Evolutionary conservation across 2,113 vertebrate genomes (phyloP).

Genomic region (Poecile atricapillus): DNA sequence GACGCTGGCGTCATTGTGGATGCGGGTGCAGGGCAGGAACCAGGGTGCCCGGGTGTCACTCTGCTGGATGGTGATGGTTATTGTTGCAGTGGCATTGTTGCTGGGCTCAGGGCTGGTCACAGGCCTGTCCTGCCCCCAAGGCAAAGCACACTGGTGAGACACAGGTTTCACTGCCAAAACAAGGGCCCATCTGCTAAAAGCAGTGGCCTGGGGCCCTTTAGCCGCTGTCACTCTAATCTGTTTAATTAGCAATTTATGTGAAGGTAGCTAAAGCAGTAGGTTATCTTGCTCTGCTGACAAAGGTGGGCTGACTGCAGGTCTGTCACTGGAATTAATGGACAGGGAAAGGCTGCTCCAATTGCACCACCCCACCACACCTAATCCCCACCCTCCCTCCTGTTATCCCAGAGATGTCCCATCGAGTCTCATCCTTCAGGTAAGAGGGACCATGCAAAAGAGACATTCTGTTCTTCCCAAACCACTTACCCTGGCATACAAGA

Average conservation of each 20-base stretch:
- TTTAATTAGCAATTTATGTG: neutral
- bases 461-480: neutral
- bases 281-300: neutral
- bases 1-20: constrained; percentile 41
- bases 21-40: constrained; percentile 81
- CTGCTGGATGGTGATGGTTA: constrained; percentile 74
- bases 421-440: neutral
- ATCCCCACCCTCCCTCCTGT: neutral
- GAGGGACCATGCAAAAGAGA: neutral
- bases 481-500: constrained; percentile 80
- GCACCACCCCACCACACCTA: accelerated
- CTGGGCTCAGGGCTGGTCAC: neutral
- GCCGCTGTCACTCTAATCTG: neutral
- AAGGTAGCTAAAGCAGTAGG: neutral
- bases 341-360: neutral
- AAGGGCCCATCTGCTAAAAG: neutral
- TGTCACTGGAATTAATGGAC: neutral
- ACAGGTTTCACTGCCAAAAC: neutral
- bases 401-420: neutral
- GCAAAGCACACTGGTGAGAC: neutral
- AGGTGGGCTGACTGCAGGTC: neutral
- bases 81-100: constrained; percentile 71
- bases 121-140: constrained; percentile 70
- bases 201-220: neutral
- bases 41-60: constrained; percentile 82